Conservation (phyloP, 2,113 vertebrate genomes). For the Hucho hucho region DNA sequence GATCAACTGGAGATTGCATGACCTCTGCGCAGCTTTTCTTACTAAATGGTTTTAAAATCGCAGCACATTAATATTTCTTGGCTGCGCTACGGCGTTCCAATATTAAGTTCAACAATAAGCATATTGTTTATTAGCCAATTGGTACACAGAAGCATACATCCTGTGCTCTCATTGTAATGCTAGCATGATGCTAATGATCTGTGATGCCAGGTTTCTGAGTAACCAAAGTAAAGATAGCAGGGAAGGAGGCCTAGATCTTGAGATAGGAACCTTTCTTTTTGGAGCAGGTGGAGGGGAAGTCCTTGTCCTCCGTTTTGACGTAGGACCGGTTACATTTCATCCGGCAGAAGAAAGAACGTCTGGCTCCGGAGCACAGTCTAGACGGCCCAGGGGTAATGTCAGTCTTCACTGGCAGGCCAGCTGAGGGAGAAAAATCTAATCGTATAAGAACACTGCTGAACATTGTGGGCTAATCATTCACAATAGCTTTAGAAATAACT, state of each 20-base stretch:
- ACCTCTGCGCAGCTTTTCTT: no score
- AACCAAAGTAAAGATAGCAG: background rate
- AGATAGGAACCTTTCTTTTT: slow-evolving; percentile 92
- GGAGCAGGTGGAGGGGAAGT: slow-evolving; percentile 94
- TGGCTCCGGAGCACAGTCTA: slow-evolving; percentile 91
- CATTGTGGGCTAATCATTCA: no score
- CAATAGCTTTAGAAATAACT: no score
- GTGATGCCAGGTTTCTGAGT: background rate
- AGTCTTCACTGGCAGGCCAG: slow-evolving; percentile 96
- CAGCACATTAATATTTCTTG: no score
- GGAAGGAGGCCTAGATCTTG: background rate
- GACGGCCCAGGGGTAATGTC: slow-evolving; percentile 95
- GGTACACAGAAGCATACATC: no score
- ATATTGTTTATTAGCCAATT: no score
- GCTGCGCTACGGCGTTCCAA: no score
- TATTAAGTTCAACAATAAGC: no score
- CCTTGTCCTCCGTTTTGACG: slow-evolving; percentile 96
- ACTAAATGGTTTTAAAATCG: no score
- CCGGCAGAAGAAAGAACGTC: slow-evolving; percentile 97
- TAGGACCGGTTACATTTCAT: slow-evolving; percentile 99
- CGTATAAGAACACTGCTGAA: no score
- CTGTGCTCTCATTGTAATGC: no score
- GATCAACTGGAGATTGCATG: no score
- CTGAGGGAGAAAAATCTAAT: slow-evolving; percentile 59
- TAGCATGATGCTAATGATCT: background rate